A percentile compares a stretch with the other conserved stretches of the same genome.
phyloP scores from a whole-genome alignment of 2,888 invertebrate species.

The Hypomecis punctinalis region DNA sequence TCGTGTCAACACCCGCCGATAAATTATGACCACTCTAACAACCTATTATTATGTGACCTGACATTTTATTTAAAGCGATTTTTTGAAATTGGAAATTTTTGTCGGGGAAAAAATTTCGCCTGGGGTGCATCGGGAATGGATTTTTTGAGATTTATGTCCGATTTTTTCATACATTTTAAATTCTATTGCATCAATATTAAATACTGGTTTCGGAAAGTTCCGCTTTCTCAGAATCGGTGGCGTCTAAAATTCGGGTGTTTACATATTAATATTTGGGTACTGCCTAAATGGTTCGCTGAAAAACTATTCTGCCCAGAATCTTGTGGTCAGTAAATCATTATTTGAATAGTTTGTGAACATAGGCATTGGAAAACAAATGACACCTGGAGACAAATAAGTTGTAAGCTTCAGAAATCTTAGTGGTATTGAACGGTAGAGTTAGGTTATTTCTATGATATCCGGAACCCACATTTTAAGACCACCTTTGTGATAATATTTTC shows the following conservation, averaged over 20 bases:
- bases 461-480: too few relatives aligned
- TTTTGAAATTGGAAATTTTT: constrained; percentile 76
- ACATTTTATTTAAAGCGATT: constrained; percentile 78
- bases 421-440: too few relatives aligned
- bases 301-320: too few relatives aligned
- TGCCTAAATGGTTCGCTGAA: too few relatives aligned
- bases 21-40: constrained; percentile 78
- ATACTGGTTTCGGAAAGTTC: constrained; percentile 49
- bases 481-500: too few relatives aligned
- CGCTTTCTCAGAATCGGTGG: constrained; percentile 47
- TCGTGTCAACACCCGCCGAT: constrained; percentile 80
- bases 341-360: too few relatives aligned
- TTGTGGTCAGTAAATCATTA: too few relatives aligned
- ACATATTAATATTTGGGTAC: constrained; percentile 14
- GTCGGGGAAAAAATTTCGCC: constrained; percentile 64
- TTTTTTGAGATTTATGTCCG: constrained; percentile 75
- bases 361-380: too few relatives aligned
- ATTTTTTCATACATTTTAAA: constrained; percentile 61
- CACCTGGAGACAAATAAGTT: too few relatives aligned
- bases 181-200: constrained; percentile 58
- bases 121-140: constrained; percentile 71
- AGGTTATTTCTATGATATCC: too few relatives aligned
- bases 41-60: constrained; percentile 79
- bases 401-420: too few relatives aligned
- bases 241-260: constrained; percentile 51